phyloP scores from a whole-genome alignment of 2,113 vertebrate species.

The Isurus oxyrinchus region DNA sequence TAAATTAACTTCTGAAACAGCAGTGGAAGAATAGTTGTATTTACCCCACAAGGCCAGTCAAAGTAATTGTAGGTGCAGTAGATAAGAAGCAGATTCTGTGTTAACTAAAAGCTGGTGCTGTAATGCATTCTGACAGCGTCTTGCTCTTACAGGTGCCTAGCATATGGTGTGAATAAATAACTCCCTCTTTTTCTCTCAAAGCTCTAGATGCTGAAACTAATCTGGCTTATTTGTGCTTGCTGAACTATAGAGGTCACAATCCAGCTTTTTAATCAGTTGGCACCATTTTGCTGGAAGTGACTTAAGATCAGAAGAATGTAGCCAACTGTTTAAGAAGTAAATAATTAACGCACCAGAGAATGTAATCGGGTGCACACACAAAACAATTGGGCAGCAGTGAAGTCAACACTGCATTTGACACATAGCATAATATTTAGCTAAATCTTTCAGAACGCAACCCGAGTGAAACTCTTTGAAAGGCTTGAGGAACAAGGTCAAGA shows the following conservation, averaged over 20 bases:
- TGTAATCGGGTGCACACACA: background rate
- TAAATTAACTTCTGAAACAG: background rate
- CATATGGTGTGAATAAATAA: background rate
- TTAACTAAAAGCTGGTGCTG: background rate
- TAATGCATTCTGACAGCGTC: background rate
- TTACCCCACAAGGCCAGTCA: background rate
- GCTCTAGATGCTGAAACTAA: background rate
- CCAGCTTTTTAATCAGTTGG: background rate
- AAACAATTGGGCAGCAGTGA: too few species aligned
- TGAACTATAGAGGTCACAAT: background rate
- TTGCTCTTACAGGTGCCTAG: background rate
- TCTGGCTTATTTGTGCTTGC: background rate
- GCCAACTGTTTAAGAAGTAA: background rate
- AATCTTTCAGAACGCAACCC: background rate
- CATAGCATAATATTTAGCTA: background rate
- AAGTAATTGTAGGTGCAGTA: background rate
- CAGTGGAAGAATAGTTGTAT: background rate
- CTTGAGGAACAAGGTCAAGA: background rate
- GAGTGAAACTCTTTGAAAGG: background rate
- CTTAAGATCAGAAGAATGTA: slow-evolving; percentile 5
- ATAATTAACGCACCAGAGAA: background rate
- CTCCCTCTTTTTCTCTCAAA: background rate
- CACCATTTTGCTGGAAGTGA: background rate
- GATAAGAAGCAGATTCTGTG: background rate
- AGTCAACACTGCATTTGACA: background rate